phyloP scores from a whole-genome alignment of 2,113 vertebrate genomes.

The Tragulus kanchil region DNA sequence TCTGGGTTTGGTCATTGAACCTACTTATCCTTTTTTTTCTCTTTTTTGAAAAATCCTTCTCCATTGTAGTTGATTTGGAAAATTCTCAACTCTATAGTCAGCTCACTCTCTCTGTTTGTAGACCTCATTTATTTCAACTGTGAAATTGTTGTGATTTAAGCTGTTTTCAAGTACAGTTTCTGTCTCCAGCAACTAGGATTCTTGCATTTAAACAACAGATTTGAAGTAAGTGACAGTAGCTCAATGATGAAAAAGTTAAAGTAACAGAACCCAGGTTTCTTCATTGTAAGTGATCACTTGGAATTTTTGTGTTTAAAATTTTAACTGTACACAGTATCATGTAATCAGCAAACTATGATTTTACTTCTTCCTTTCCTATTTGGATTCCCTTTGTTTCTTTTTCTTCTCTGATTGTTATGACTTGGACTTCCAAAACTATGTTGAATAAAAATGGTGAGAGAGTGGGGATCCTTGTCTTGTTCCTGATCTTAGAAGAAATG shows the following conservation, averaged over 20 bases:
- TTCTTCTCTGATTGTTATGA: not conserved
- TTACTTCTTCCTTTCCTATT: not conserved
- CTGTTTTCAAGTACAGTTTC: not conserved
- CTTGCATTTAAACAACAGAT: not conserved
- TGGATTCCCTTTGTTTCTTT: not conserved
- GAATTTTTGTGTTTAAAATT: slow-evolving; percentile 20
- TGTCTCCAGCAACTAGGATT: not conserved
- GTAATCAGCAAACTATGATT: not conserved
- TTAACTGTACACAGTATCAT: not conserved
- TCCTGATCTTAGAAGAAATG: not conserved
- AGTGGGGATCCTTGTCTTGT: not conserved
- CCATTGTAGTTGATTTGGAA: not conserved
- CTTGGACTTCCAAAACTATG: not conserved
- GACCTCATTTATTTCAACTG: not conserved
- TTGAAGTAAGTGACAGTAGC: not conserved
- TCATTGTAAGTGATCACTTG: not conserved
- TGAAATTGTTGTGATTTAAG: not conserved
- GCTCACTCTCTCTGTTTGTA: not conserved
- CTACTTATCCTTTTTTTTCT: not conserved
- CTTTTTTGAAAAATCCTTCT: not conserved
- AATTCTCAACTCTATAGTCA: not conserved
- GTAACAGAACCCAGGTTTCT: not conserved
- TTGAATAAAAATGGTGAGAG: not conserved
- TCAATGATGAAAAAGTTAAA: not conserved
- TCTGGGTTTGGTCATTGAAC: not conserved